Percentiles rank a stretch among this genome's conserved stretches.
Evolutionary conservation across 2,797 vertebrate species (phyloP).

Genomic region (Chloroceryle inda): DNA sequence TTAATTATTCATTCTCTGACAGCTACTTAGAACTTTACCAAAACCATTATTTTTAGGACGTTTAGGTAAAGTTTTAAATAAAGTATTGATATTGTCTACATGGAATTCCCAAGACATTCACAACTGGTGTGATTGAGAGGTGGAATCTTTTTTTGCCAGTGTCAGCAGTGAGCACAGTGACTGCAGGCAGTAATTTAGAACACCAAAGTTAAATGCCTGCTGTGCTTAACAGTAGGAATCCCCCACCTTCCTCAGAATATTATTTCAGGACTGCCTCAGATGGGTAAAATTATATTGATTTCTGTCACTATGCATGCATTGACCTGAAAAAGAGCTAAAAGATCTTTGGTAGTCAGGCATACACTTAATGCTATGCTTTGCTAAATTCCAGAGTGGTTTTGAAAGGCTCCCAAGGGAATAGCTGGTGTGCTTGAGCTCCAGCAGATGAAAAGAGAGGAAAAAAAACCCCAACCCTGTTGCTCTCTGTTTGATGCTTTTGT

Average conservation of each 20-base stretch:
- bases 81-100: neutral
- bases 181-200: neutral
- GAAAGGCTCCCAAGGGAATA: conserved; percentile 10
- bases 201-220: neutral
- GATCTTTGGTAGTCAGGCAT: neutral
- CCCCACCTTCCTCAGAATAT: neutral
- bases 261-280: neutral
- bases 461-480: fast-evolving
- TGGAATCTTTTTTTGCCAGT: neutral
- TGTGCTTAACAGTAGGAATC: neutral
- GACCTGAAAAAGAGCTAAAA: conserved; percentile 24
- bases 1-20: neutral
- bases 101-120: neutral
- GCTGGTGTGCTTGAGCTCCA: neutral
- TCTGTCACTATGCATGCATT: neutral
- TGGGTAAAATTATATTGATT: neutral
- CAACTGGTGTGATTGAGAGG: neutral
- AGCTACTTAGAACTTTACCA: neutral
- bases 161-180: neutral
- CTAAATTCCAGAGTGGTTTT: conserved; percentile 23
- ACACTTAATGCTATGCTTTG: neutral
- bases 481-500: neutral
- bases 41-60: neutral
- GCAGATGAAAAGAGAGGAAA: neutral
- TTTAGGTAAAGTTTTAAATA: neutral